Evolutionary conservation across 2,113 vertebrate species (phyloP).

Genomic region (Thalassoma bifasciatum): DNA sequence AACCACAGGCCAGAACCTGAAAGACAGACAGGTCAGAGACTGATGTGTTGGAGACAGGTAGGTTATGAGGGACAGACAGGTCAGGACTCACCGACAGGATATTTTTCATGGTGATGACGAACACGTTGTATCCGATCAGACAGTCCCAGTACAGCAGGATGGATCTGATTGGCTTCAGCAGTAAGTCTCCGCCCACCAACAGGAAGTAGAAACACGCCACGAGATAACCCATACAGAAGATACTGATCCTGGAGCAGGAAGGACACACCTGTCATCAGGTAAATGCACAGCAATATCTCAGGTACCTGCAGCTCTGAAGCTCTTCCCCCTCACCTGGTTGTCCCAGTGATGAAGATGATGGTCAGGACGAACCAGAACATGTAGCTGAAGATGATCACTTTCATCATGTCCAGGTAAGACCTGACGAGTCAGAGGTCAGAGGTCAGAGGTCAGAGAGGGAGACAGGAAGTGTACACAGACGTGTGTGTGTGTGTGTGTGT

Average conservation of each 20-base stretch:
- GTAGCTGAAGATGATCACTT: constrained; percentile 95
- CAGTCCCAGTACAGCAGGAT: constrained; percentile 96
- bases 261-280: neutral
- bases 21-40: constrained; percentile 1
- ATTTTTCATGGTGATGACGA: constrained; percentile 98
- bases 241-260: constrained; percentile 86
- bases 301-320: neutral
- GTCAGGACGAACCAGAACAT: constrained; percentile 98
- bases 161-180: constrained; percentile 91
- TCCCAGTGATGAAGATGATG: constrained; percentile 97
- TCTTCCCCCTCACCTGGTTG: constrained; percentile 80
- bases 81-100: constrained; percentile 86
- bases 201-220: constrained; percentile 97
- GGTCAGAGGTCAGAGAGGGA: neutral
- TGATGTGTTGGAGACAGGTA: neutral
- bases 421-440: constrained; percentile 68
- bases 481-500: too few species aligned
- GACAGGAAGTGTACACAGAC: neutral
- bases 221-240: constrained; percentile 98
- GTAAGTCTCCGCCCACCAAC: constrained; percentile 93
- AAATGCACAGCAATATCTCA: neutral
- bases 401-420: constrained; percentile 96
- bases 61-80: too few species aligned
- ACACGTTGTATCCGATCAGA: constrained; percentile 95
- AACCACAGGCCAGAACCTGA: constrained; percentile 94